These are phyloP conservation scores for Pagetopsis macropterus DNA, from an alignment of 2,797 vertebrate genomes.

Conservation along the genomic window DNA sequence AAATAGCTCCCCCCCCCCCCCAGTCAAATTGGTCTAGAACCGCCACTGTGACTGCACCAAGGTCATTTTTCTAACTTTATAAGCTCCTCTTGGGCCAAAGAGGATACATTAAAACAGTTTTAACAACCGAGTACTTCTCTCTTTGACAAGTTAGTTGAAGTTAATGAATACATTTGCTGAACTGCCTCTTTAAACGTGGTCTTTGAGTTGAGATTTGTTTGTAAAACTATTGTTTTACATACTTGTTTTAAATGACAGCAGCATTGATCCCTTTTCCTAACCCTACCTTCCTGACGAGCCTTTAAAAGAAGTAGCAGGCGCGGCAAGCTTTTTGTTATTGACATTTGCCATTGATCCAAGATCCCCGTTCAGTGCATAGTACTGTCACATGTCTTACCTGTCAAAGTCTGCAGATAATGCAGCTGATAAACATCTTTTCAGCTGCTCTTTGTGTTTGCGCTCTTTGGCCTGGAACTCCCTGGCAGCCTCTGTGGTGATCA, in stretches of 20 bases:
- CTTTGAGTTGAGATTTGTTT: background rate
- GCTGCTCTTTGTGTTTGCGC: constrained; percentile 79
- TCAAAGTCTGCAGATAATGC: constrained; percentile 84
- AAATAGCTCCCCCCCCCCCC: too few species aligned
- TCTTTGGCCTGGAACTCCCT: constrained; percentile 76
- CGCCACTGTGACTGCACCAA: too few species aligned
- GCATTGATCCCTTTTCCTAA: too few species aligned
- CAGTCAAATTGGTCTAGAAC: too few species aligned
- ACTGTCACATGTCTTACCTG: constrained; percentile 51
- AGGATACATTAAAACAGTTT: too few species aligned
- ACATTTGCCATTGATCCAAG: constrained; percentile 9
- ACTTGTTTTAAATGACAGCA: background rate
- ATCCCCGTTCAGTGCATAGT: background rate
- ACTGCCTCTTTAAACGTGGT: background rate
- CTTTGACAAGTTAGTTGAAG: background rate
- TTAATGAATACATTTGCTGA: background rate
- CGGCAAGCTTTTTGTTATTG: background rate
- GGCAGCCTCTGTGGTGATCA: constrained; percentile 66
- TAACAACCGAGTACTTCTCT: background rate
- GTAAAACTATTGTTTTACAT: background rate
- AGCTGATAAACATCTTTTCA: constrained; percentile 82
- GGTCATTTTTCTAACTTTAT: background rate
- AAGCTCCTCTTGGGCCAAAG: background rate
- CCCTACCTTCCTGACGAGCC: background rate
- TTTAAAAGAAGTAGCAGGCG: background rate